Conservation (phyloP, 2,797 vertebrate species). For the Apogon talboti region DNA sequence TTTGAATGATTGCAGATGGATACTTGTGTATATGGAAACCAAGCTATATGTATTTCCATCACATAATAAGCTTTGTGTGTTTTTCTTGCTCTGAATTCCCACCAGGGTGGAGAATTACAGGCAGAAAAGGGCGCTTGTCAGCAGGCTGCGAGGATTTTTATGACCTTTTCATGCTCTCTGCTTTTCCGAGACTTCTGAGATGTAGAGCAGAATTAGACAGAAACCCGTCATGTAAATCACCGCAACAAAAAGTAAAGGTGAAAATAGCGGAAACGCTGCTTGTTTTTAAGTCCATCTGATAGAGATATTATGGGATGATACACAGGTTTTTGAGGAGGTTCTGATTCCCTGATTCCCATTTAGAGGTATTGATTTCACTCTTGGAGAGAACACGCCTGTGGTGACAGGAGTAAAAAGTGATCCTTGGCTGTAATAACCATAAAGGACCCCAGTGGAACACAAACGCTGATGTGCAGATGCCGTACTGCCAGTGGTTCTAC, state of each 20-base stretch:
- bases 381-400: conserved; percentile 64
- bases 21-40: conserved; percentile 39
- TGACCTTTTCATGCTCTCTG: conserved; percentile 73
- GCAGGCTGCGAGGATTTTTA: conserved; percentile 55
- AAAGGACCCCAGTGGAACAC: conserved; percentile 58
- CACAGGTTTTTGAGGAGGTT: conserved; percentile 57
- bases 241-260: conserved; percentile 61
- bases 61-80: conserved; percentile 36
- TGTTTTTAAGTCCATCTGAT: conserved; percentile 40
- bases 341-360: conserved; percentile 73
- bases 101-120: conserved; percentile 57
- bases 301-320: conserved; percentile 45
- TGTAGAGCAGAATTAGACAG: conserved; percentile 68
- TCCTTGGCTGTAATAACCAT: conserved; percentile 70
- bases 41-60: conserved; percentile 38
- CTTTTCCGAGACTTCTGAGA: conserved; percentile 33
- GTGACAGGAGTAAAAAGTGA: conserved; percentile 69
- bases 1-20: conserved; percentile 49
- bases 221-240: conserved; percentile 73
- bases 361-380: conserved; percentile 79
- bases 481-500: conserved; percentile 54
- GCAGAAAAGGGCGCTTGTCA: conserved; percentile 71
- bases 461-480: conserved; percentile 54
- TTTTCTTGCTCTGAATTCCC: conserved; percentile 53
- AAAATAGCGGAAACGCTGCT: conserved; percentile 39